Percentiles rank a stretch among this genome's conserved stretches.
Conservation (phyloP, 2,113 vertebrate species). For the rat (Rattus norvegicus) region GRCr8 NC_086022.1:31300501-31301000, state of each 20-base stretch:
- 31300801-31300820: neutral
- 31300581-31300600: too few relatives aligned
- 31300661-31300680: too few relatives aligned
- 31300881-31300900: neutral
- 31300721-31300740: neutral
- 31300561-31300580: too few relatives aligned
- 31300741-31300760: neutral
- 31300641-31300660: too few relatives aligned
- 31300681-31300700: slow-evolving; percentile 25
- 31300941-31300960: neutral
- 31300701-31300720: slow-evolving; percentile 38
- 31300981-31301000: neutral
- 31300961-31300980: neutral
- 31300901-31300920: neutral
- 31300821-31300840: too few relatives aligned
- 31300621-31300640: too few relatives aligned
- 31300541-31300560: too few relatives aligned
- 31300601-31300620: too few relatives aligned
- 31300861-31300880: neutral
- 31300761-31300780: slow-evolving; percentile 7
- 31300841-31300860: neutral
- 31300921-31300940: too few relatives aligned
- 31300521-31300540: too few relatives aligned
- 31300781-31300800: slow-evolving; percentile 13
- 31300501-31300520: too few relatives aligned